These are phyloP conservation scores for Argynnis bischoffii DNA, from an alignment of 2,888 invertebrate genomes.

Conservation along the genomic window DNA sequence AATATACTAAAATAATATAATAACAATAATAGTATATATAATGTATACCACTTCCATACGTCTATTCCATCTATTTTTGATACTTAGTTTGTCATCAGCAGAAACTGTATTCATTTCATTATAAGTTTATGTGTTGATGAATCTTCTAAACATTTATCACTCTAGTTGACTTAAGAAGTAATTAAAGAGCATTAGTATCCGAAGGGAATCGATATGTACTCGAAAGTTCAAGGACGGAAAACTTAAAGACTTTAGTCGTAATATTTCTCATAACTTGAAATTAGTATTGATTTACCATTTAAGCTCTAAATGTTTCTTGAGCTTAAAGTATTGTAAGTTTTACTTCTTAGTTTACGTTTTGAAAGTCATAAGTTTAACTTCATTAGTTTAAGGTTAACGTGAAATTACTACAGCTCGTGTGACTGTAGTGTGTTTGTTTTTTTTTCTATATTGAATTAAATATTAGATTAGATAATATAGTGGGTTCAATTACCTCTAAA, in stretches of 20 bases:
- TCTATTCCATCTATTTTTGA: background rate
- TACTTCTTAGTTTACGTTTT: too few relatives aligned
- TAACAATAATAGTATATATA: too few relatives aligned
- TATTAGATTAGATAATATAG: too few relatives aligned
- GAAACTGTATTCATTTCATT: background rate
- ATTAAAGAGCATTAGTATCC: constrained; percentile 27
- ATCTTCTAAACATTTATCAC: constrained; percentile 18
- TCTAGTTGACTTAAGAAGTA: constrained; percentile 21
- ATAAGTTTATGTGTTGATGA: constrained; percentile 9
- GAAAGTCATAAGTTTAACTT: too few relatives aligned
- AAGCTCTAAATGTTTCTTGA: background rate
- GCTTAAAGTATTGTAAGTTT: background rate
- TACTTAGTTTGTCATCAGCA: background rate
- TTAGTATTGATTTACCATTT: constrained; percentile 6
- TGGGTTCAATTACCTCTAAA: too few relatives aligned
- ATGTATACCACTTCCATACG: background rate
- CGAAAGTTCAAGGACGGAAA: constrained; percentile 25
- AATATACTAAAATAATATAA: too few relatives aligned
- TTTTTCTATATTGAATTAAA: too few relatives aligned
- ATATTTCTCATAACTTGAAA: constrained; percentile 2
- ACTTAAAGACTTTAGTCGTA: constrained; percentile 11
- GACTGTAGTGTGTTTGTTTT: too few relatives aligned
- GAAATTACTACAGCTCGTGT: too few relatives aligned
- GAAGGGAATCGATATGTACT: constrained; percentile 24
- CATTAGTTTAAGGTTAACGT: too few relatives aligned